Base-by-base conservation (phyloP, 1,140 invertebrate genomes). In the Colletes latitarsis region DNA sequence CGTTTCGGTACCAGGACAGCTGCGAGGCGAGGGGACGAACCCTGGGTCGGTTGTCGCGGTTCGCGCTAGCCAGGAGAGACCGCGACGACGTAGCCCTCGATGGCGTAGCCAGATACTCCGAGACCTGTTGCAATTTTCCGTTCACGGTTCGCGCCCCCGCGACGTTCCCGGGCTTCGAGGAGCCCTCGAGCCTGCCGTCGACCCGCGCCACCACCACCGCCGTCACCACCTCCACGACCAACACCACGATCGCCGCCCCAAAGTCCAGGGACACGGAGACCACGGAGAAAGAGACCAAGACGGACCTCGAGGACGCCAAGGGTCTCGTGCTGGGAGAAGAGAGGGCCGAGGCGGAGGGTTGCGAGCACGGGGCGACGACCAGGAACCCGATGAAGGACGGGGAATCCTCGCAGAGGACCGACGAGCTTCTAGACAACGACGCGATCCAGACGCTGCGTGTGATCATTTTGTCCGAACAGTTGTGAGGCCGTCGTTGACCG, bases 381-480 rank as follows among this genome's bases (percentile, higher is more conserved):
- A 92, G 90, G 66, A 88, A 83, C 64, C 81, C 88, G 19, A 87
- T 92, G 82, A 90, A 92, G 71, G 79, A 85, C 6, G 76, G 90
- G 15, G 90, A 91, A 15, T 87, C 90, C 17, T 92, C 87, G 77
- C 90, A 91, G 77, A 82, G 84, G 53, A 67, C 75, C 19, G 91
- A 92, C 70, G 92, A 87, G 66, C 75, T 91, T 41, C 74, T 88
- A 43, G 91, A 92, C 87, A 92, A 91, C 87, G 92, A 93, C 80
- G 92, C 91, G 82, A 90, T 93, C 49, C 93, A 93, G 80, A 92
- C 93, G 75, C 89, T 93, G n/a, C 88, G 91, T 78, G 92, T 93
- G 46, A 93, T 93, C 43, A 93, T 93, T 84, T 82, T 93, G 64
- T 93, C 92, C 68, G 93, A 93, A 84, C 92, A 93, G 84, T 91